Base-by-base conservation (phyloP, 2,113 vertebrate species). In the Zingel zingel region DNA sequence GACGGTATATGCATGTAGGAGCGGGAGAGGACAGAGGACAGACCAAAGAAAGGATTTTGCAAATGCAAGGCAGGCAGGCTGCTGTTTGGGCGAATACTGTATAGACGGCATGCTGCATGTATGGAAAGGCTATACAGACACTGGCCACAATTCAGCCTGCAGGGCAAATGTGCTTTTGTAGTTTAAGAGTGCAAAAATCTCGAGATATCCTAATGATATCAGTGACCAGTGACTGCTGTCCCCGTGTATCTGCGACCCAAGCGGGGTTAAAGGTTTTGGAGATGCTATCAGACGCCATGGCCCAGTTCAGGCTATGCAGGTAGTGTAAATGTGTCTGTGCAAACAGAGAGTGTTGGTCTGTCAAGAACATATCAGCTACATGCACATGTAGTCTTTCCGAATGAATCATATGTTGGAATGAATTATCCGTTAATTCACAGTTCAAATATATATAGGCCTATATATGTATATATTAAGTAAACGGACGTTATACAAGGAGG, bases 1-100 rank as follows among this genome's bases (percentile, higher is more conserved):
- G 74, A 82, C 85, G 69, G 74, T 57, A 68, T 74, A 77, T 72
- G 10, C 39, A 43, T 43, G 77, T 74, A 79, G 78, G 54, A 63
- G 27, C 62, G 4, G 57, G 64, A 77, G 73, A 66, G 68, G 27
- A 73, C 30, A 77, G 73, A 66, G 68, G 27, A 73, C 30, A 68
- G 39, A n/a, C 77, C 47, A 73, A 73, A 63, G 51, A 85, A 84
- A 79, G 53, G 75, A 71, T 21, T 72, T 45, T 65, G 62, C 56
- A 78, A 72, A 79, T 56, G 79, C 27, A 27, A 76, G 77, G 77
- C 79, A 25, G 59, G 57, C 61, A 30, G 59, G 57, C 61, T 76
- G 69, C 18, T 21, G 62, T 75, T 50, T n/a, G 53, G 48, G 33
- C 3, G 43, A 25, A 33, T 58, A 48, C 5, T 33, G 2, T 39